These are phyloP conservation scores for Apocrypta bakeri DNA, from an alignment of 1,140 invertebrate genomes.

Conservation along the genomic window DNA sequence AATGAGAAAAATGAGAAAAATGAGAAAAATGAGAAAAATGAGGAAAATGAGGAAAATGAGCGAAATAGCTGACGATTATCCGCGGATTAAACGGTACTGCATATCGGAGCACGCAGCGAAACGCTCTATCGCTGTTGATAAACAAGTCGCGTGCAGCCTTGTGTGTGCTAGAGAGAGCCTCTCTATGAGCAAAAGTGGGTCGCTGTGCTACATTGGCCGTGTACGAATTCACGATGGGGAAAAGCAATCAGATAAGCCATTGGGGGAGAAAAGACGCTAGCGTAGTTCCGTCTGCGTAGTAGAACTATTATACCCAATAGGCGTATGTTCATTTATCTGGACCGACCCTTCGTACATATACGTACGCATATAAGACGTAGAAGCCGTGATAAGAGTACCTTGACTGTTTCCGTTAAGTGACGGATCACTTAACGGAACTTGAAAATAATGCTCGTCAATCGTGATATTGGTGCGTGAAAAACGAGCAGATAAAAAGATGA, in stretches of 20 bases:
- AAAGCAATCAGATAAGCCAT: conserved; percentile 55
- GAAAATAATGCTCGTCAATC: background rate
- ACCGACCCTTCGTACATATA: too few relatives aligned
- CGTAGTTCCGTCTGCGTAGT: too few relatives aligned
- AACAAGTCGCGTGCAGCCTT: conserved; percentile 45
- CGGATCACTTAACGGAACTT: background rate
- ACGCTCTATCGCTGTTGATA: conserved; percentile 19
- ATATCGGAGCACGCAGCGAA: background rate
- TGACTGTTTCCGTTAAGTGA: background rate
- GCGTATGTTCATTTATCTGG: background rate
- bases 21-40: background rate
- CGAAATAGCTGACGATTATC: background rate
- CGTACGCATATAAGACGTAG: too few relatives aligned
- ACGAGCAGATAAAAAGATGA: background rate
- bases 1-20: too few relatives aligned
- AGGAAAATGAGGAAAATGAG: background rate
- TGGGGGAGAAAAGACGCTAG: background rate
- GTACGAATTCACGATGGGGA: conserved; percentile 45
- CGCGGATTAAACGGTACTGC: conserved; percentile 43
- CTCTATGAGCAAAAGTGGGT: conserved; percentile 58
- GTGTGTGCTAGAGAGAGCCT: background rate
- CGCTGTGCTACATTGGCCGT: conserved; percentile 63
- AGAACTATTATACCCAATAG: too few relatives aligned
- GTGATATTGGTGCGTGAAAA: background rate
- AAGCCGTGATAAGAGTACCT: background rate